Evolutionary conservation across 2,888 invertebrate genomes (phyloP).

Genomic region (Galerucella pusilla): DNA sequence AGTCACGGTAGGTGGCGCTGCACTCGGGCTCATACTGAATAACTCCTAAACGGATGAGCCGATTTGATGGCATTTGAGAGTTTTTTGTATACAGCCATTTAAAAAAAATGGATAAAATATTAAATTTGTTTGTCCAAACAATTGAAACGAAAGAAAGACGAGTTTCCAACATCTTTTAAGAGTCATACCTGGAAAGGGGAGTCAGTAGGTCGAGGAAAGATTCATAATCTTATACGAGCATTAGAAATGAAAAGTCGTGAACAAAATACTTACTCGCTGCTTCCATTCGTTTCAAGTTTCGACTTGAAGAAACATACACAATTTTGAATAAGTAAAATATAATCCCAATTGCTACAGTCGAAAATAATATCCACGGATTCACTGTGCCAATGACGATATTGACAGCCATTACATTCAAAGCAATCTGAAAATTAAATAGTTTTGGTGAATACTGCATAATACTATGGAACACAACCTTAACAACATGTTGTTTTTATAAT

Average conservation of each 20-base stretch:
- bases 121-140: too few relatives aligned
- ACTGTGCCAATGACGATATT: constrained; percentile 78
- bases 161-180: too few relatives aligned
- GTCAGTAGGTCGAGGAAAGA: too few relatives aligned
- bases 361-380: constrained; percentile 76
- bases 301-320: constrained; percentile 78
- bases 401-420: constrained; percentile 75
- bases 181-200: too few relatives aligned
- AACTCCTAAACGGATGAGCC: too few relatives aligned
- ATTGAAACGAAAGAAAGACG: too few relatives aligned
- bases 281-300: constrained; percentile 79
- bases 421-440: constrained; percentile 50
- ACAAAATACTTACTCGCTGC: constrained; percentile 69
- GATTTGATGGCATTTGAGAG: too few relatives aligned
- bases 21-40: too few relatives aligned
- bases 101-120: too few relatives aligned
- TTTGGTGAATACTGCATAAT: background rate
- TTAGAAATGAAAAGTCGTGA: background rate
- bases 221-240: too few relatives aligned
- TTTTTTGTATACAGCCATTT: too few relatives aligned
- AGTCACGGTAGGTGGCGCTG: too few relatives aligned
- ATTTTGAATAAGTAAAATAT: constrained; percentile 75
- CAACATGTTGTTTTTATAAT: background rate
- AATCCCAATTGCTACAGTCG: constrained; percentile 72
- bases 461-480: background rate